phyloP scores from a whole-genome alignment of 2,797 vertebrate species.

The Menidia menidia region DNA sequence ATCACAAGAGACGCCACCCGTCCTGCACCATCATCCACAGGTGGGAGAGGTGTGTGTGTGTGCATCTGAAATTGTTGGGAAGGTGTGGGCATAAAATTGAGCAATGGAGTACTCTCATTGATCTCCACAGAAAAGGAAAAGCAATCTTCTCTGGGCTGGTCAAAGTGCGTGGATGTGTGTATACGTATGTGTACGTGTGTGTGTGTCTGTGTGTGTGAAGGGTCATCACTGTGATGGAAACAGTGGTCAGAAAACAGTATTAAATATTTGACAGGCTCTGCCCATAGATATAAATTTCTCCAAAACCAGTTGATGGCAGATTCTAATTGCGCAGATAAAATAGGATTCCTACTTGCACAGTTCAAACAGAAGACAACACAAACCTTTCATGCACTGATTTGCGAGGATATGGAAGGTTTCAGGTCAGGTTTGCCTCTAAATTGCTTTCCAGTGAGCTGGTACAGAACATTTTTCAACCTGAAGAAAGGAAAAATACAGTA shows the following conservation, averaged over 20 bases:
- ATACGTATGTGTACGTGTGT: constrained; percentile 17
- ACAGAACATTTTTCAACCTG: constrained; percentile 60
- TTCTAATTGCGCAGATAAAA: constrained; percentile 59
- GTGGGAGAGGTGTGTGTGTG: constrained; percentile 29
- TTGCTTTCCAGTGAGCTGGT: constrained; percentile 59
- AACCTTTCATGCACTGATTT: constrained; percentile 30
- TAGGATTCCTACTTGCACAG: constrained; percentile 12
- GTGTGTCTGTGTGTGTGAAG: constrained; percentile 14
- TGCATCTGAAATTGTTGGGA: constrained; percentile 44
- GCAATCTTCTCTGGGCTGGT: constrained; percentile 70
- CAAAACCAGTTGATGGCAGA: constrained; percentile 53
- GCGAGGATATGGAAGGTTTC: constrained; percentile 33
- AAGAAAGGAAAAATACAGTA: constrained; percentile 41
- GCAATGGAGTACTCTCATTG: constrained; percentile 74
- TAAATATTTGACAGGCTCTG: constrained; percentile 54
- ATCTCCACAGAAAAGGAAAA: constrained; percentile 79
- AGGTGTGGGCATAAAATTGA: constrained; percentile 72
- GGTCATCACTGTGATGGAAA: constrained; percentile 57
- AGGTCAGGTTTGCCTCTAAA: constrained; percentile 56
- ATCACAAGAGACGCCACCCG: constrained; percentile 21
- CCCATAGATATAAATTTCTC: constrained; percentile 53
- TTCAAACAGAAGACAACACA: constrained; percentile 8
- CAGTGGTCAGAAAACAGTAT: constrained; percentile 60
- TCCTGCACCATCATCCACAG: constrained; percentile 34
- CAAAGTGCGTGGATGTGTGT: constrained; percentile 11